Conservation (phyloP, 2,888 invertebrate genomes). For the Eulithis prunata region DNA sequence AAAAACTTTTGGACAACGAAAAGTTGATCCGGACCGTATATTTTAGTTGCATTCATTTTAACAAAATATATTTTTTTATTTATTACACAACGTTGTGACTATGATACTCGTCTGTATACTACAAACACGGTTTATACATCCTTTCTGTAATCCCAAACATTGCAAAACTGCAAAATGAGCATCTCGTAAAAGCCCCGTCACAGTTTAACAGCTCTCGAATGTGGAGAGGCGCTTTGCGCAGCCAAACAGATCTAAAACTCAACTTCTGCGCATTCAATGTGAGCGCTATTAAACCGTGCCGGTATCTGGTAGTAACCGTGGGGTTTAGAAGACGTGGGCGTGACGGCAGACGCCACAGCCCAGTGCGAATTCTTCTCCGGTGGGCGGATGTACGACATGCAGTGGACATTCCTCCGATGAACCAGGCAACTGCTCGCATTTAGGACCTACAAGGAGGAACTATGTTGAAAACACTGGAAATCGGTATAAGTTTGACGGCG, state of each 20-base stretch:
- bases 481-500: no score
- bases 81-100: not conserved
- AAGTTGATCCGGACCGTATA: not conserved
- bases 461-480: no score
- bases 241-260: no score
- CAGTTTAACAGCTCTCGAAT: no score
- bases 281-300: no score
- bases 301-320: not conserved
- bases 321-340: constrained; percentile 70
- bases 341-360: constrained; percentile 99
- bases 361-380: constrained; percentile 98
- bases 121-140: no score
- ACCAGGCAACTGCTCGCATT: constrained; percentile 95
- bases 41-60: not conserved
- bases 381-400: constrained; percentile 97
- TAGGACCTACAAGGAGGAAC: constrained; percentile 87
- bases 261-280: no score
- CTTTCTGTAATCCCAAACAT: no score
- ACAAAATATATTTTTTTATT: not conserved
- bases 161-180: not conserved
- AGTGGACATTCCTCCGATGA: constrained; percentile 94
- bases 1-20: no score
- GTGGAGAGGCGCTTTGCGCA: no score
- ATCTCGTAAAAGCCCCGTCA: not conserved
- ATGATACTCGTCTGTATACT: no score